Conservation (phyloP, 2,797 vertebrate species). For the Masticophis lateralis region DNA sequence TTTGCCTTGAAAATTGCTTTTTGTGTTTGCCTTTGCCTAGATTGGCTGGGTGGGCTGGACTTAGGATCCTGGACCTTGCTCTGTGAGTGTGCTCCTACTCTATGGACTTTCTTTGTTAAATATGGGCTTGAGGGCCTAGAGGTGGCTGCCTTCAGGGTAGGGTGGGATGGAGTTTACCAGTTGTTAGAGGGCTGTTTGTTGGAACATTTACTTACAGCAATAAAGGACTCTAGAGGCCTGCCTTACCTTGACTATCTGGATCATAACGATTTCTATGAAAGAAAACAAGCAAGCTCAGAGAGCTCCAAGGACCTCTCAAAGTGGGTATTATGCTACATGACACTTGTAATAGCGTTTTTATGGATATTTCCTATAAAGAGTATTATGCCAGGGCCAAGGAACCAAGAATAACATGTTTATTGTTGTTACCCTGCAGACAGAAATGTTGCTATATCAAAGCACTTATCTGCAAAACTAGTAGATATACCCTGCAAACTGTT, state of each 20-base stretch:
- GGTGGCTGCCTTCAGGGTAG: neutral
- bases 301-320: neutral
- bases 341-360: neutral
- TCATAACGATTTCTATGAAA: neutral
- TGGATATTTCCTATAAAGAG: neutral
- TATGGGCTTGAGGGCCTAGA: neutral
- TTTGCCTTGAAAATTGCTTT: no score
- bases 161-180: neutral
- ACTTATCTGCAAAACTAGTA: neutral
- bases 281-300: neutral
- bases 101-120: neutral
- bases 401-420: neutral
- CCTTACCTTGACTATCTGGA: neutral
- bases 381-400: neutral
- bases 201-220: neutral
- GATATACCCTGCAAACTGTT: neutral
- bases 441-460: neutral
- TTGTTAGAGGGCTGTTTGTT: neutral
- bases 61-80: neutral
- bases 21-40: neutral
- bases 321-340: neutral
- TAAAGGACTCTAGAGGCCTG: neutral
- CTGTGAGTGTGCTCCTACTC: neutral
- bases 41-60: neutral
- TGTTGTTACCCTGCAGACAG: neutral